Base-by-base conservation (phyloP, 2,113 vertebrate species). In the Neomonachus schauinslandi region DNA sequence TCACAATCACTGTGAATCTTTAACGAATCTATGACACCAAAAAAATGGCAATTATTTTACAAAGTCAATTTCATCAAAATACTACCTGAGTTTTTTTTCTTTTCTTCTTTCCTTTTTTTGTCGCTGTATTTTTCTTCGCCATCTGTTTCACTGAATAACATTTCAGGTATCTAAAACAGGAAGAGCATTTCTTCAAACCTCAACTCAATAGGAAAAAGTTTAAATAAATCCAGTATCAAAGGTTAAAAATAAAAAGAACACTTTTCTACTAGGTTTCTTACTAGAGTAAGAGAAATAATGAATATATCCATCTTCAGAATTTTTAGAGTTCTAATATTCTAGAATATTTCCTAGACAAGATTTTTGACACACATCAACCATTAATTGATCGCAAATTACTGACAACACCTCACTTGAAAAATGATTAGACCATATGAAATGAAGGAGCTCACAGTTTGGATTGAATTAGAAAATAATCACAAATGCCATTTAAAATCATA, bases 131-230 rank as follows among this genome's bases (percentile, higher is more conserved):
- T 99, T 15, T 98, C 99, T 93, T 98, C 98, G 94, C 93, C 98
- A 83, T 97, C 98, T 84, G 94, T 98, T 98, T 99, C 99, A 95
- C 8, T 97, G 55, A 99, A 97, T 95, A 99, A 98, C 99, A 99
- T 99, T 98, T 99, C 99, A 67, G 99, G 99, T 98, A 99, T 99
- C 99, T 99, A 97, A 95, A 98, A 98, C 33, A 71, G 7, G 1
- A 72, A 96, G 3, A 91, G 0, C 16, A 94, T 74, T 87, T 97
- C 36, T 95, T 86, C 72, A 89, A 84, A 93, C 15, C 13, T 89
- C 26, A 92, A 85, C 89, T 89, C 53, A 84, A 1, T 28, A 97
- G 22, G 5, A 94, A 95, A 96, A 89, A 53, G 55, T 36, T 65
- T 42, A 69, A 96, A 2, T 91, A 84, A 92, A 94, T 84, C 55